Percentiles rank a stretch among this genome's conserved stretches.
Evolutionary conservation across 2,797 vertebrate species (phyloP).

Genomic region (Halcyon leucocephala): DNA sequence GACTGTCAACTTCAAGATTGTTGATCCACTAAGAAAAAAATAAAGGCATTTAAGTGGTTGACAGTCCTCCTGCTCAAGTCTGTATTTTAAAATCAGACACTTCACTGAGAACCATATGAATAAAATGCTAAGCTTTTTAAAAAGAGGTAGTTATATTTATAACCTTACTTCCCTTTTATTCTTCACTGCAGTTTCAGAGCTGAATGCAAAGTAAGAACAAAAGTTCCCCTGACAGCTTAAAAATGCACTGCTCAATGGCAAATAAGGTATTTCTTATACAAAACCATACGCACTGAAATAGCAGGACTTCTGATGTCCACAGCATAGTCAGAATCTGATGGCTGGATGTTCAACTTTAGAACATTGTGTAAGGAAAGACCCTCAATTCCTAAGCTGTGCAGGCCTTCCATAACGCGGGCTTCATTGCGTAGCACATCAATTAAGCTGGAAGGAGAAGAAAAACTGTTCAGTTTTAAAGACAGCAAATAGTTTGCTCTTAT

Average conservation of each 20-base stretch:
- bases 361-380: conserved; percentile 91
- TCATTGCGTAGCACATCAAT: conserved; percentile 93
- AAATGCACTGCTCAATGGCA: background rate
- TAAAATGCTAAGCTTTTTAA: background rate
- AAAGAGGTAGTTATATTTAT: background rate
- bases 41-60: background rate
- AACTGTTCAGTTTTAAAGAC: background rate
- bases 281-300: conserved; percentile 84
- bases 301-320: conserved; percentile 94
- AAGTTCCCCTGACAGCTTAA: background rate
- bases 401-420: conserved; percentile 94
- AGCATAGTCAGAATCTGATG: conserved; percentile 92
- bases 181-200: background rate
- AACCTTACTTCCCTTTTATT: background rate
- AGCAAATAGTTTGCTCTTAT: background rate
- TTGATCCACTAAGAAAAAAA: conserved; percentile 91
- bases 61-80: background rate
- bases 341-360: conserved; percentile 94
- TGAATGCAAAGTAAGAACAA: background rate
- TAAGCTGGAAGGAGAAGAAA: conserved; percentile 78
- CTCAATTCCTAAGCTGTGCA: conserved; percentile 92
- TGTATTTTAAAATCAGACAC: background rate
- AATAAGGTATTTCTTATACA: background rate
- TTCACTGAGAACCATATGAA: background rate
- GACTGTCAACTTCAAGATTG: conserved; percentile 92